Percentiles rank a stretch among this genome's conserved stretches.
Evolutionary conservation across 2,888 invertebrate genomes (phyloP).

Genomic region (Sisyra nigra): DNA sequence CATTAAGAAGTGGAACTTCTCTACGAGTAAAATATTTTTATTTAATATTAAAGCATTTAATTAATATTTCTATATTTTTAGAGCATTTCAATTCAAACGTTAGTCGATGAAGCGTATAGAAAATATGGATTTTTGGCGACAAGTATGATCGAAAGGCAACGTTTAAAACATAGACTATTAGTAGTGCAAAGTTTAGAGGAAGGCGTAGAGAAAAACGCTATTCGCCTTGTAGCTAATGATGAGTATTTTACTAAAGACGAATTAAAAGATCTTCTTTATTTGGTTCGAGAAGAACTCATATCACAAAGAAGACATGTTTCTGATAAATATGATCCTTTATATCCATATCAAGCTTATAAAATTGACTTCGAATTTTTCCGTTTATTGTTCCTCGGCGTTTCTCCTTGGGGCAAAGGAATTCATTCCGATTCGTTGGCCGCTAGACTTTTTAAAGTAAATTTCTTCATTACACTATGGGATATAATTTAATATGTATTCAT

Average conservation of each 20-base stretch:
- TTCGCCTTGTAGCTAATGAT: constrained; percentile 67
- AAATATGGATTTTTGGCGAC: constrained; percentile 68
- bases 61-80: constrained; percentile 22
- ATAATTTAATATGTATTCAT: constrained; percentile 67
- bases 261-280: constrained; percentile 29
- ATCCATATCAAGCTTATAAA: constrained; percentile 73
- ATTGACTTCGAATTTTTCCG: constrained; percentile 85
- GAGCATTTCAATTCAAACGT: constrained; percentile 62
- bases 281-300: constrained; percentile 61
- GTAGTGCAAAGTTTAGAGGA: constrained; percentile 91
- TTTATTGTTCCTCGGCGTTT: constrained; percentile 66
- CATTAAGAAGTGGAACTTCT: constrained; percentile 33
- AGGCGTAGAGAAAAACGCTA: constrained; percentile 70
- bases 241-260: constrained; percentile 47
- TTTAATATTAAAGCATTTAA: too few species aligned
- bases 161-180: constrained; percentile 77
- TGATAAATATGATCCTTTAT: constrained; percentile 53
- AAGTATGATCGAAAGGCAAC: constrained; percentile 73
- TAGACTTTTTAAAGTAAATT: constrained; percentile 71
- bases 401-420: constrained; percentile 81
- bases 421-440: constrained; percentile 69
- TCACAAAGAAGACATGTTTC: constrained; percentile 45
- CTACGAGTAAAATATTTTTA: too few species aligned
- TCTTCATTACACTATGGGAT: constrained; percentile 61
- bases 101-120: constrained; percentile 77